Conservation (phyloP, 2,797 vertebrate genomes). For the Danio kyathit region DNA sequence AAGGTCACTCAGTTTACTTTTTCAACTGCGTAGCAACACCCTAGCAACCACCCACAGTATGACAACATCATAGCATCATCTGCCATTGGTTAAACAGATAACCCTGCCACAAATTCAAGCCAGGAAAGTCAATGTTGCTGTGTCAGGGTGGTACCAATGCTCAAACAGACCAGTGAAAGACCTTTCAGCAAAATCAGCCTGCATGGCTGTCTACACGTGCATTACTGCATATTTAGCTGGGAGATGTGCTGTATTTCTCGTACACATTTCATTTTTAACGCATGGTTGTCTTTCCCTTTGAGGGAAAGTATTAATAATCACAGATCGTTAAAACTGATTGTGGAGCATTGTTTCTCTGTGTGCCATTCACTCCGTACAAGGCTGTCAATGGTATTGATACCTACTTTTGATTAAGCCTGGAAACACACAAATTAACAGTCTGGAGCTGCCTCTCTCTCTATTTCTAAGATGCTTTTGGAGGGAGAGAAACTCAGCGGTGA, state of each 20-base stretch:
- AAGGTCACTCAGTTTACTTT: neutral
- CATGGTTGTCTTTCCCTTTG: constrained; percentile 6
- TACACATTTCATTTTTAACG: neutral
- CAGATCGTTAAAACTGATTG: constrained; percentile 34
- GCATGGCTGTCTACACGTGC: neutral
- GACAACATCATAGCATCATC: too few species aligned
- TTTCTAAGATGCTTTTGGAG: constrained; percentile 35
- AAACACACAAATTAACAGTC: constrained; percentile 52
- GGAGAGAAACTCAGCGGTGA: constrained; percentile 44
- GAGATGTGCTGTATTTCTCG: neutral
- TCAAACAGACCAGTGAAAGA: neutral
- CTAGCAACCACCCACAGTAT: neutral
- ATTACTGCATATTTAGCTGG: neutral
- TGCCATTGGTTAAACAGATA: too few species aligned
- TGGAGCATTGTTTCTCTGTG: constrained; percentile 32
- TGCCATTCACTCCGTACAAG: neutral
- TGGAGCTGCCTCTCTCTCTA: constrained; percentile 9
- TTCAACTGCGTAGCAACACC: neutral
- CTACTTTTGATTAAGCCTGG: constrained; percentile 50
- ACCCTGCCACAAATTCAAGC: too few species aligned
- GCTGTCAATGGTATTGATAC: constrained; percentile 52
- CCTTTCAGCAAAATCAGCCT: neutral
- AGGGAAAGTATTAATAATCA: constrained; percentile 48
- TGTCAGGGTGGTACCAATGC: neutral
- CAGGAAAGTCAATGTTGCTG: neutral